Evolutionary conservation across 2,797 vertebrate species (phyloP), one percentile per base, ranked within the genome.

Genomic region (Syngnathus acus): DNA sequence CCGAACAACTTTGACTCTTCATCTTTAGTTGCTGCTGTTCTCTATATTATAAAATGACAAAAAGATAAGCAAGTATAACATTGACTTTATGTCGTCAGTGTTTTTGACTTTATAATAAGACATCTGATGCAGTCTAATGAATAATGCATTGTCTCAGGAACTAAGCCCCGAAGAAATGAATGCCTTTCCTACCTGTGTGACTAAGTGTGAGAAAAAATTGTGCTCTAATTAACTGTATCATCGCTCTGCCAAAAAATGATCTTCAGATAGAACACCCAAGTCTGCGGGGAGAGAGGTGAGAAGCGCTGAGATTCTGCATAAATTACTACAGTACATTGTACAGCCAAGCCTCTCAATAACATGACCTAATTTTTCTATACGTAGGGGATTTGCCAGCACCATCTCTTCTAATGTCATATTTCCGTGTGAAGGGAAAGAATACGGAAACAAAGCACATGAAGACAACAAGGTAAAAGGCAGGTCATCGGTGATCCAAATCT

Each of bases 351-450:
- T 82, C 73, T 76, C 69, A 74, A 76, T 81, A 82, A 78, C 70
- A 48, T 88, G 88, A 88, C 90, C 88, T 85, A 88, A 88, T 90
- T 90, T 80, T 50, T 68, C 76, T 54, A 53, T 82, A 84, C 88
- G 81, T 81, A 67, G 38, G 86, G 84, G 87, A 87, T 59, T 70
- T 65, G 21, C 72, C 73, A 79, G 70, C 79, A 81, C 81, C 14
- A 4, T 14, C 45, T 48, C 14, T 66, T 23, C 21, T 42, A 45
- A 62, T 62, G 60, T 81, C 72, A 68, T 68, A 68, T 70, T 83
- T 66, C 66, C 65, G 69, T 51, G 50, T 14, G 64, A 74, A 77
- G 77, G 70, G 54, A 75, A 77, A 77, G 70, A 57, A 74, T 48
- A 37, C 57, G 70, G 68, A 69, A 7, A 50, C 40, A 69, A 26